Evolutionary conservation across 92 coral and sea anemone genomes (phyloP), one percentile per base, ranked within the genome.

Genomic region (Palythoa grandiflora): DNA sequence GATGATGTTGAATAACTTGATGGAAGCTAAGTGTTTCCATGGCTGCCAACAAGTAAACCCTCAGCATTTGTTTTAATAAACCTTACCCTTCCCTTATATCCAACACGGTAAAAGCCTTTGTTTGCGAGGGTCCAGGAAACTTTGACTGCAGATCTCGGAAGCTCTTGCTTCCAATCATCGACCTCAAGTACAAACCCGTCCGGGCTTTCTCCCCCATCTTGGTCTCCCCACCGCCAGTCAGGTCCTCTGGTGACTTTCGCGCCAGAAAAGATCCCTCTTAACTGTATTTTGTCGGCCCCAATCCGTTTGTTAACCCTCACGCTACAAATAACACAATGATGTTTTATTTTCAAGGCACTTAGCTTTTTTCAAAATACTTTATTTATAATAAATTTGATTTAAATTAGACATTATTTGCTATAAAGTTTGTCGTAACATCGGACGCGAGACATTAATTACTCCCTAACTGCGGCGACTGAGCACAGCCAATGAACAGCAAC

Each of bases 1-100:
- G 28, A 28, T 28, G 28, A 28, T 28, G 28, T 28, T 28, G 28
- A 28, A 28, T 28, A 28, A 0, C 28, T 28, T 28, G 28, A 28
- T 28, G 28, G 28, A 28, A 28, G 28, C 28, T 28, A 0, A 28
- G 28, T 28, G 28, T 28, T 28, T 28, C 28, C 0, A 28, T 28
- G 28, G 28, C 28, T 28, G 28, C 28, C 28, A 28, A 28, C 28
- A 28, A 28, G 28, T 28, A 28, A 28, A 28, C 28, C 28, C 28
- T 28, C 28, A 28, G 28, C 0, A 28, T 28, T 28, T 28, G 28
- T 28, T 28, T 28, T 53, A 53, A 53, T 39, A 36, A 20, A 3
- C 20, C 78, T 40, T 35, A 77, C 83, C 83, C 53, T 77, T 35
- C 83, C 83, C 13, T 77, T 77, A n/a, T 77, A 77, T 12, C 83